These are phyloP conservation scores for Plebejus melissa DNA, from an alignment of 2,888 invertebrate species.

Conservation along the genomic window DNA sequence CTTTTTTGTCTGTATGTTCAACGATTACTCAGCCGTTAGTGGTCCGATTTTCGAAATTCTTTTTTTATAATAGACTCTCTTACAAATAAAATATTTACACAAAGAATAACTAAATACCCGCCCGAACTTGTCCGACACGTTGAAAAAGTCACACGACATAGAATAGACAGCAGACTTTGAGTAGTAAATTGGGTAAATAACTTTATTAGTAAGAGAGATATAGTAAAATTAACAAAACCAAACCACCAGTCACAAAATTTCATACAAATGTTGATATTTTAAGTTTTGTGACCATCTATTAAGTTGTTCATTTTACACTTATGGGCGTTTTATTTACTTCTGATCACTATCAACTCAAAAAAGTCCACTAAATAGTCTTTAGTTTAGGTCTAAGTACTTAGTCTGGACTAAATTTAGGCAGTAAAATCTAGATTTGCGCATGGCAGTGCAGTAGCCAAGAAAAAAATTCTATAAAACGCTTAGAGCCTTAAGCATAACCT, in stretches of 20 bases:
- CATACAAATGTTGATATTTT: background rate
- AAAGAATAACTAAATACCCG: too few relatives aligned
- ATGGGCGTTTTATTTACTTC: background rate
- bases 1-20: too few relatives aligned
- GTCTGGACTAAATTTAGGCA: constrained; percentile 22
- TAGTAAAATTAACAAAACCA: background rate
- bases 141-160: too few relatives aligned
- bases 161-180: background rate
- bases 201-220: background rate
- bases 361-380: constrained; percentile 20
- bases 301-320: background rate
- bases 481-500: constrained; percentile 27
- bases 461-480: constrained; percentile 26
- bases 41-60: too few relatives aligned
- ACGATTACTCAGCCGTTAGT: too few relatives aligned
- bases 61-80: too few relatives aligned
- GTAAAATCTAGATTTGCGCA: constrained; percentile 17
- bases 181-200: background rate
- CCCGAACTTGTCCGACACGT: too few relatives aligned
- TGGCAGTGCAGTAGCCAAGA: constrained; percentile 25
- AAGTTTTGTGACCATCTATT: background rate
- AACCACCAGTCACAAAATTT: background rate
- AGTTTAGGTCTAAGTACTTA: constrained; percentile 24
- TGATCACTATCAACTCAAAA: background rate
- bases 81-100: too few relatives aligned